Base-by-base conservation (phyloP, 1,140 invertebrate genomes). In the Pygmarrhopalites habei region DNA sequence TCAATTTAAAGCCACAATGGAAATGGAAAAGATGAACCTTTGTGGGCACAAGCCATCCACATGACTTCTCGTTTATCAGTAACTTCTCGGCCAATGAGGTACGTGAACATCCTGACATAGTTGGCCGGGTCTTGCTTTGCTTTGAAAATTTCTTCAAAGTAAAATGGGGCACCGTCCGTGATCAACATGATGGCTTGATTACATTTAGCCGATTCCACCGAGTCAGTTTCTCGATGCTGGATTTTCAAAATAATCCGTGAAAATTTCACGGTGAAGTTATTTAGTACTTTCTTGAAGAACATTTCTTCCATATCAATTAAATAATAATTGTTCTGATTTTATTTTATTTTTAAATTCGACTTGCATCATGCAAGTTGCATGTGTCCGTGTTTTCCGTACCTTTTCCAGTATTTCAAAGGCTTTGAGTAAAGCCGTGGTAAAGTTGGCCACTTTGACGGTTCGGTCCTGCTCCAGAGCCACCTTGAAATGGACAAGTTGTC, bases 181-280 rank as follows among this genome's bases (percentile, higher is more conserved):
- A 99, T 87, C 51, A 99, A 77, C 95, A 99, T 98, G 72, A 99
- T 98, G 12, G 94, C 95, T 78, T 95, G 88, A 78, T 98, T 98
- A 73, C 95, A 99, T 14, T 95, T 88, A 64, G 83, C 80, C 7
- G 91, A 90, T 26, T 56, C 53, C 14, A 23, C 30, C 2, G 53
- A n/a, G 14, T 56, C 53, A 7, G 29, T 3, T 19, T 41, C 30
- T 7, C 53, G 53, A 25, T 56, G 53, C 53, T 56, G 25, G 12
- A 23, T n/a, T n/a, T n/a, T n/a, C n/a, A n/a, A n/a, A n/a, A n/a
- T n/a, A n/a, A n/a, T n/a, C n/a, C n/a, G n/a, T n/a, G n/a, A n/a
- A n/a, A n/a, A n/a, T n/a, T n/a, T n/a, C n/a, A n/a, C n/a, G n/a
- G n/a, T n/a, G n/a, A n/a, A n/a, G n/a, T n/a, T n/a, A n/a, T n/a